These are phyloP conservation scores for Barypeithes pellucidus DNA, from an alignment of 2,888 invertebrate genomes.

Conservation along the genomic window DNA sequence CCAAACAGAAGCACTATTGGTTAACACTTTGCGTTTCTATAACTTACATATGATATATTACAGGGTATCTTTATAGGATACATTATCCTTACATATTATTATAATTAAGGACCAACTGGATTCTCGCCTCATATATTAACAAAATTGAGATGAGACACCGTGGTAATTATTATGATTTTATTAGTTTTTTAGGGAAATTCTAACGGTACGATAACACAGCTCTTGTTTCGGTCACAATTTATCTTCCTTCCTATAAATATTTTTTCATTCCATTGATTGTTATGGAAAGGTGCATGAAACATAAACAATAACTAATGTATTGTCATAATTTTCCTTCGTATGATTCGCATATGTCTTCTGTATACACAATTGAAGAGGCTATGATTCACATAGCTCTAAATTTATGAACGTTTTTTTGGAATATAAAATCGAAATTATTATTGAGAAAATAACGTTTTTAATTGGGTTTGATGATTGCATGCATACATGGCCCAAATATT, in stretches of 20 bases:
- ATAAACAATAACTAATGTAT: no score
- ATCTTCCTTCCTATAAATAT: no score
- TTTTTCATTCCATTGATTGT: no score
- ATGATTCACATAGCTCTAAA: no score
- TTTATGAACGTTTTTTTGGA: no score
- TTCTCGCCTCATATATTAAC: slow-evolving; percentile 63
- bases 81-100: slow-evolving; percentile 71
- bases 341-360: background rate
- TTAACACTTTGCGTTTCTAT: slow-evolving; percentile 69
- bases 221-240: background rate
- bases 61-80: slow-evolving; percentile 72
- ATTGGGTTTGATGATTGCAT: no score
- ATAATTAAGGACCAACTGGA: slow-evolving; percentile 71
- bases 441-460: no score
- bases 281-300: no score
- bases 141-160: slow-evolving; percentile 65
- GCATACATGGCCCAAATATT: no score
- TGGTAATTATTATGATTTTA: slow-evolving; percentile 63
- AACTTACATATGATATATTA: slow-evolving; percentile 71
- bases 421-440: no score
- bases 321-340: no score
- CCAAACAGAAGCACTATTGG: slow-evolving; percentile 72
- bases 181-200: slow-evolving; percentile 40
- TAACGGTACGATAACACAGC: slow-evolving; percentile 6
- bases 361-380: background rate